Base-by-base conservation (phyloP, 2,797 vertebrate genomes). In the Alectoris magna region DNA sequence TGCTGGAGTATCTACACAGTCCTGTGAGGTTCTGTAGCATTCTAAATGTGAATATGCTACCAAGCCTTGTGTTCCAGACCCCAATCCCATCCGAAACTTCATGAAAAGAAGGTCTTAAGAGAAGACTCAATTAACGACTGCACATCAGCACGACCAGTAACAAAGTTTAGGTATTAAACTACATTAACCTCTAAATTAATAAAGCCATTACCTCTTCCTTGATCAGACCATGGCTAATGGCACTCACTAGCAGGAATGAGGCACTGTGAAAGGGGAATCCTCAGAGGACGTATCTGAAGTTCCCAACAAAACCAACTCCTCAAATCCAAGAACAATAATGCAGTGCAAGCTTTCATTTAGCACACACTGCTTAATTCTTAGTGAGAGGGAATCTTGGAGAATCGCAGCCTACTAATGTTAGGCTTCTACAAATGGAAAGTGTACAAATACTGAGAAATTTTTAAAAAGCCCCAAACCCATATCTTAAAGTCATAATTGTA, bases 1-100 rank as follows among this genome's bases (percentile, higher is more conserved):
- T n/a, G n/a, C 38, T 6, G n/a, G 11, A 18, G 10, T 26, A 5
- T 27, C 63, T 14, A 11, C 6, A 8, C 1, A 0, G 22, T 38
- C 48, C 74, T 63, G 60, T 8, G 2, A 41, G 24, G 29, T 75
- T 58, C 49, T n/a, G 16, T 71, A 22, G 67, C 48, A 1, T 10
- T 39, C 38, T 51, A 34, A 63, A 75, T 1, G 1, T 48, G 41
- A 62, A 71, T 71, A 83, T 11, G 27, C 26, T 29, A 56, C 24
- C 70, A 51, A 58, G n/a, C 51, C 69, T 38, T 1, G 0, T 4
- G 7, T 62, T 21, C 12, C 29, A 43, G 43, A 51, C 18, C 53
- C 39, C 15, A 63, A 59, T 23, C 38, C 26, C 19, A 72, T 76
- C 41, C 0, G 2, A 48, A 79, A 21, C 31, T 38, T 75, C 16